Evolutionary conservation across 1,140 invertebrate genomes (phyloP).

Genomic region (Nilaparvata lugens): DNA sequence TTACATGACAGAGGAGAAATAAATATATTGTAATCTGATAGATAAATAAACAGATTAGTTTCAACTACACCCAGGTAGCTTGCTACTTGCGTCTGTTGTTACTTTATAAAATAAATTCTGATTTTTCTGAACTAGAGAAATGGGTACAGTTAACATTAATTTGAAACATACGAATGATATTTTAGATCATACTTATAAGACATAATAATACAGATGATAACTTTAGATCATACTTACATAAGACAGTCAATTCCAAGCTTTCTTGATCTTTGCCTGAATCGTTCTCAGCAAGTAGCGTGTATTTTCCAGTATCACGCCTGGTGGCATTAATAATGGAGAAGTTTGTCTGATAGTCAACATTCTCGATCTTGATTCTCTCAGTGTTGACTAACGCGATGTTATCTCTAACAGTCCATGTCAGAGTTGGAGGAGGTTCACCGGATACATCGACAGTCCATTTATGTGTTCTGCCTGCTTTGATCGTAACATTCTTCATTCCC

Average conservation of each 20-base stretch:
- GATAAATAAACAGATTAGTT: too few species aligned
- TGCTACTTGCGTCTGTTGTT: too few species aligned
- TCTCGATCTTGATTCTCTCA: constrained; percentile 81
- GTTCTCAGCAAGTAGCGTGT: constrained; percentile 83
- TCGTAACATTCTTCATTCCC: constrained; percentile 75
- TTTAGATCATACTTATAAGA: too few species aligned
- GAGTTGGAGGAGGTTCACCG: constrained; percentile 79
- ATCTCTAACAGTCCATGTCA: constrained; percentile 80
- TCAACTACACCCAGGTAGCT: too few species aligned
- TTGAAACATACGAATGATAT: too few species aligned
- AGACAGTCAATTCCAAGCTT: constrained; percentile 82
- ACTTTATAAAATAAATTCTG: too few species aligned
- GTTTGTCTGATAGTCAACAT: constrained; percentile 84
- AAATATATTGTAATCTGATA: too few species aligned
- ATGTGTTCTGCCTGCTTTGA: constrained; percentile 82
- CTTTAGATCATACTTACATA: constrained; percentile 60
- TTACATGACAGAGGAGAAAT: too few species aligned
- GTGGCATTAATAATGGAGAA: constrained; percentile 73
- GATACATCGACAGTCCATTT: constrained; percentile 86
- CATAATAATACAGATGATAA: too few species aligned
- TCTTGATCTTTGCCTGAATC: constrained; percentile 80
- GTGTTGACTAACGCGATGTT: constrained; percentile 69
- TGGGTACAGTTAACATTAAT: too few species aligned
- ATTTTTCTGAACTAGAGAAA: too few species aligned
- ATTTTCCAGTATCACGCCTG: constrained; percentile 84